These are phyloP conservation scores for Boloria euphrosyne DNA, from an alignment of 2,888 invertebrate genomes.

Conservation along the genomic window DNA sequence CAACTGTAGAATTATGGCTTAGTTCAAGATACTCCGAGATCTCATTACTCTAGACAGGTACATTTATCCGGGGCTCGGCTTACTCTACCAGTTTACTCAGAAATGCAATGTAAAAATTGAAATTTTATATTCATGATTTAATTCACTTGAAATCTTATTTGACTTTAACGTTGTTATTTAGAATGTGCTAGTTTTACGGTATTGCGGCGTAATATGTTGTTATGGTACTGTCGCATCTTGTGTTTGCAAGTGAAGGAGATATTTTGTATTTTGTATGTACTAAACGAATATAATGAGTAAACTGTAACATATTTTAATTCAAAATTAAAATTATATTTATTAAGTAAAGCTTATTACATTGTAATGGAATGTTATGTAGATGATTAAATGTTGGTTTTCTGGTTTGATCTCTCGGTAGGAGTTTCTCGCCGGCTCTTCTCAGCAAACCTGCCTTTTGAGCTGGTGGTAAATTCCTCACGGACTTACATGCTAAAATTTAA, in stretches of 20 bases:
- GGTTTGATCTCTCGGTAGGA: no score
- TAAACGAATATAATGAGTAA: no score
- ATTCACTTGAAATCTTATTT: constrained; percentile 5
- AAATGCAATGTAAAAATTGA: constrained; percentile 25
- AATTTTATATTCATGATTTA: constrained; percentile 21
- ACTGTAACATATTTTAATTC: no score
- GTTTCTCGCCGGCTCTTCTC: no score
- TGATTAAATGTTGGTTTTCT: no score
- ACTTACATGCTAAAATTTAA: no score
- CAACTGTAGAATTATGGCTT: constrained; percentile 38
- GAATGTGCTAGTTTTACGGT: background rate
- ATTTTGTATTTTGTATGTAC: background rate
- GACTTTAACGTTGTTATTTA: background rate
- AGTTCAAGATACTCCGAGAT: constrained; percentile 36
- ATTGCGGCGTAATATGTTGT: no score
- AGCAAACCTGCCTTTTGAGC: no score
- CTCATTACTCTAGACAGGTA: constrained; percentile 38
- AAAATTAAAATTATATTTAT: no score
- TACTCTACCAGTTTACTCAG: constrained; percentile 24
- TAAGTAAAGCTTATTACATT: no score
- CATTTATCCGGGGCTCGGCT: constrained; percentile 35
- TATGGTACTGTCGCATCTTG: background rate
- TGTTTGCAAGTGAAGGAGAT: background rate
- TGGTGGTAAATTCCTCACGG: no score
- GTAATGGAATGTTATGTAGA: no score